A percentile compares a stretch with the other conserved stretches of the same genome.
phyloP scores from a whole-genome alignment of 1,140 invertebrate species.

The Hydropsyche tenuis region DNA sequence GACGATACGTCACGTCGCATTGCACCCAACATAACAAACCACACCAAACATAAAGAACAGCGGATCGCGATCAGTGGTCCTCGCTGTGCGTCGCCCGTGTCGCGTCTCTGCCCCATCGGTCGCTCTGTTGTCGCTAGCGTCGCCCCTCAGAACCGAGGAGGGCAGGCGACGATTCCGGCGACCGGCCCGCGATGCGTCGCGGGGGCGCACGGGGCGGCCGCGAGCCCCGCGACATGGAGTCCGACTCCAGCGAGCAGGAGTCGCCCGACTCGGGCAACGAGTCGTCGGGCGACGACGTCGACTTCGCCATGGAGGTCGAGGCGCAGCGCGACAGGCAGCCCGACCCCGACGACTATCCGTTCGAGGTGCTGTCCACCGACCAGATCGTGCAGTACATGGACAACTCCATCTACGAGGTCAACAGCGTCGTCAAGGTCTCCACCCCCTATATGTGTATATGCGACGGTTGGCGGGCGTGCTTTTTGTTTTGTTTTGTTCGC shows the following conservation, averaged over 20 bases:
- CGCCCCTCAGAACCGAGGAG: too few relatives aligned
- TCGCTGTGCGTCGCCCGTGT: too few relatives aligned
- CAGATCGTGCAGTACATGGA: constrained; percentile 97
- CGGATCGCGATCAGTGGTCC: too few relatives aligned
- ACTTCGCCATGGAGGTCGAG: constrained; percentile 90
- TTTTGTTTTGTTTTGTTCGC: too few relatives aligned
- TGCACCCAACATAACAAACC: too few relatives aligned
- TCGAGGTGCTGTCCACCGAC: constrained; percentile 92
- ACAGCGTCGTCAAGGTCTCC: constrained; percentile 82
- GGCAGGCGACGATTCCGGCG: too few relatives aligned
- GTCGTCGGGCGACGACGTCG: constrained; percentile 88
- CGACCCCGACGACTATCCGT: constrained; percentile 90
- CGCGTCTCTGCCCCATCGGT: not conserved
- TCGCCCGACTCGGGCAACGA: constrained; percentile 92
- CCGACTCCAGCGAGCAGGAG: constrained; percentile 87
- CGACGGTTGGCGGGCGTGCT: not conserved
- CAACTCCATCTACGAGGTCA: constrained; percentile 95
- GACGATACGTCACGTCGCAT: too few relatives aligned
- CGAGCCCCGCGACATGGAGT: constrained; percentile 72
- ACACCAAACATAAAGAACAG: too few relatives aligned
- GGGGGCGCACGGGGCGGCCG: not conserved
- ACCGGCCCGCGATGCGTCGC: not conserved
- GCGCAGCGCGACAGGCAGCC: constrained; percentile 76
- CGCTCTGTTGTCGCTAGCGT: not conserved
- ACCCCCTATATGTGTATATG: constrained; percentile 14